Conservation (phyloP, 2,888 invertebrate genomes). For the Sinhomidia bicolor region DNA sequence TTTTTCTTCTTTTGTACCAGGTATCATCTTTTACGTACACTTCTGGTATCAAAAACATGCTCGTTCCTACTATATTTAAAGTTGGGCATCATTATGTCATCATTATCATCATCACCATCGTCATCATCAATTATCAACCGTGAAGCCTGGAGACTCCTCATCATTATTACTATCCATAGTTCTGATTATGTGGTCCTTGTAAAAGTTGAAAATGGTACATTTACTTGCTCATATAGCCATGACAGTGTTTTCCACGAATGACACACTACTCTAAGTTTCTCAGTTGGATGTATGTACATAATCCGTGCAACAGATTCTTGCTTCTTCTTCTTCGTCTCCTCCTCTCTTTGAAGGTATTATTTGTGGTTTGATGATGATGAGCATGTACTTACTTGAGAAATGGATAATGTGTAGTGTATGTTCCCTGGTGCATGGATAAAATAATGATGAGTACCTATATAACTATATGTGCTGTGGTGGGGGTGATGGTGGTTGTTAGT, state of each 20-base stretch:
- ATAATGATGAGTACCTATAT: constrained; percentile 15
- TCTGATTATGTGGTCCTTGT: neutral
- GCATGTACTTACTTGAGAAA: too few species aligned
- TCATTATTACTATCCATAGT: neutral
- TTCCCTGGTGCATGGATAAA: constrained; percentile 36
- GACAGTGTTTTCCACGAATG: neutral
- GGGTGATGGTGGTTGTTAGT: too few species aligned
- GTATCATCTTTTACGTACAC: too few species aligned
- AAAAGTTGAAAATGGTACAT: neutral
- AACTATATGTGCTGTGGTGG: neutral
- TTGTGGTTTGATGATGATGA: neutral
- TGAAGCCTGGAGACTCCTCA: neutral
- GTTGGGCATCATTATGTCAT: too few species aligned
- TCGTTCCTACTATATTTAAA: too few species aligned
- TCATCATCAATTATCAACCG: constrained; percentile 14
- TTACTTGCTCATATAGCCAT: neutral
- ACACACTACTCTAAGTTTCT: neutral
- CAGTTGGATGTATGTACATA: too few species aligned
- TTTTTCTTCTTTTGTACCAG: too few species aligned
- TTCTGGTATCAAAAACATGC: too few species aligned
- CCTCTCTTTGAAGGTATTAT: constrained; percentile 14
- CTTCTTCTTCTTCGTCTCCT: too few species aligned
- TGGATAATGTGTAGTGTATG: constrained; percentile 3
- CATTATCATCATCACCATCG: neutral
- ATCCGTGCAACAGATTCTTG: neutral